phyloP scores from a whole-genome alignment of 2,888 invertebrate genomes.

The Drosophila paramelanica region DNA sequence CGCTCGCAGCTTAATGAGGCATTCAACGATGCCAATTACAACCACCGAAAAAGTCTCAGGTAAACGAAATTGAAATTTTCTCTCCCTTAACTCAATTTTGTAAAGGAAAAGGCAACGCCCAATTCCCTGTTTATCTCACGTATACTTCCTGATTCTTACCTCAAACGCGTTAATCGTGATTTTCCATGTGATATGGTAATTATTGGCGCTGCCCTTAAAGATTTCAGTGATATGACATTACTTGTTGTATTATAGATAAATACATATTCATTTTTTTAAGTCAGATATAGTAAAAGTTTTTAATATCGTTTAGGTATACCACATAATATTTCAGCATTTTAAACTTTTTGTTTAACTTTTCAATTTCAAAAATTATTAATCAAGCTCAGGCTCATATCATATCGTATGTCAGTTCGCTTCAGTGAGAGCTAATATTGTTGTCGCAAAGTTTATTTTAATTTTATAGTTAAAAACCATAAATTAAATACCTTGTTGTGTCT shows the following conservation, averaged over 20 bases:
- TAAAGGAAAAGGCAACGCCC: not conserved
- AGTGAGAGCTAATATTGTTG: too few relatives aligned
- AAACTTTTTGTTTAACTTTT: not conserved
- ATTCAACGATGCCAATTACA: conserved; percentile 51
- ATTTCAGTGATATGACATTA: not conserved
- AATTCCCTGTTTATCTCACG: not conserved
- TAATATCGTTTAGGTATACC: not conserved
- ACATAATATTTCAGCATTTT: not conserved
- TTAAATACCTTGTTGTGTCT: not conserved
- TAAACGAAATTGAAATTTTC: conserved; percentile 19
- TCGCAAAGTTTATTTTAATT: too few relatives aligned
- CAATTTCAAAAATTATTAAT: too few relatives aligned
- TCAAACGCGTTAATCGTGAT: not conserved
- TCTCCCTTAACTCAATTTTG: conserved; percentile 1
- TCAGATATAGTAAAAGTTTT: not conserved
- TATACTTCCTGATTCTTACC: not conserved
- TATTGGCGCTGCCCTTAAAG: not conserved
- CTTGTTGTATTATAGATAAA: not conserved
- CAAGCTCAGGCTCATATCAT: too few relatives aligned
- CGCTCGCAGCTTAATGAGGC: conserved; percentile 38
- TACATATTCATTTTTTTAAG: too few relatives aligned
- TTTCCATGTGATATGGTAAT: conserved; percentile 1
- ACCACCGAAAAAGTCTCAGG: conserved; percentile 19
- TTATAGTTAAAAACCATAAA: too few relatives aligned
- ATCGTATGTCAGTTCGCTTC: not conserved